A percentile compares a stretch with the other conserved stretches of the same genome.
Evolutionary conservation across 2,113 vertebrate genomes (phyloP).

Genomic region (Platichthys flesus): DNA sequence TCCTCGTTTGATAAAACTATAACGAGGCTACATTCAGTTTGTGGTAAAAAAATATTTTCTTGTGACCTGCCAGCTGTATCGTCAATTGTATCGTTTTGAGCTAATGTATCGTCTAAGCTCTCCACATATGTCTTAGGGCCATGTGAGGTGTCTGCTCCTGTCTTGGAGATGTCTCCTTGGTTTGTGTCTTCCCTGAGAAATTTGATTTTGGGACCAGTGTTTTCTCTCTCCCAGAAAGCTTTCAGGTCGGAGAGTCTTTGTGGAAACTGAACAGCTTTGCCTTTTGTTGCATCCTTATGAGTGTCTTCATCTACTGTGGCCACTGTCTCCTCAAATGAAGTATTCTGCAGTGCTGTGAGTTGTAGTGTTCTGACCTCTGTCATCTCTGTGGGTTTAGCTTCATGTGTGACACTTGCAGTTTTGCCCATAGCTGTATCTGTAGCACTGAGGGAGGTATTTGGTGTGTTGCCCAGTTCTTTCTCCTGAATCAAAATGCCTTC

Average conservation of each 20-base stretch:
- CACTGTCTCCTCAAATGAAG: slow-evolving; percentile 37
- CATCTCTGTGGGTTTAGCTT: slow-evolving; percentile 7
- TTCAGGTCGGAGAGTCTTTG: slow-evolving; percentile 43
- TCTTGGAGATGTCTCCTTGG: slow-evolving; percentile 1
- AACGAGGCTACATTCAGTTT: slow-evolving; percentile 5
- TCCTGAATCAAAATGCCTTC: slow-evolving; percentile 8
- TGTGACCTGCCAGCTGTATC: neutral
- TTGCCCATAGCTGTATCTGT: neutral
- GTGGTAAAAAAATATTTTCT: neutral
- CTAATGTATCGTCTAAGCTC: neutral
- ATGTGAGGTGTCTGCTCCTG: neutral
- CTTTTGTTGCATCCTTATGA: slow-evolving; percentile 6
- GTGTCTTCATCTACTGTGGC: neutral
- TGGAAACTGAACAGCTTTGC: slow-evolving; percentile 13
- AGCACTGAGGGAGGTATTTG: neutral
- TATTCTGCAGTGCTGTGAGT: slow-evolving; percentile 37
- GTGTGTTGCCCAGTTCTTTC: neutral
- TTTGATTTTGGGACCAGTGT: slow-evolving; percentile 37
- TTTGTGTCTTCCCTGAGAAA: slow-evolving; percentile 19
- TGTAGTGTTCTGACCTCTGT: slow-evolving; percentile 27
- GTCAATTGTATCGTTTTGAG: neutral
- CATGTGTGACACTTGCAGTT: slow-evolving; percentile 3
- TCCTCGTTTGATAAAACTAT: slow-evolving; percentile 35
- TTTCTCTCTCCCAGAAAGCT: slow-evolving; percentile 56
- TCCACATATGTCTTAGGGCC: neutral